A percentile compares a stretch with the other conserved stretches of the same genome.
Evolutionary conservation across 2,797 vertebrate genomes (phyloP).

Genomic region (Pipistrellus kuhlii): DNA sequence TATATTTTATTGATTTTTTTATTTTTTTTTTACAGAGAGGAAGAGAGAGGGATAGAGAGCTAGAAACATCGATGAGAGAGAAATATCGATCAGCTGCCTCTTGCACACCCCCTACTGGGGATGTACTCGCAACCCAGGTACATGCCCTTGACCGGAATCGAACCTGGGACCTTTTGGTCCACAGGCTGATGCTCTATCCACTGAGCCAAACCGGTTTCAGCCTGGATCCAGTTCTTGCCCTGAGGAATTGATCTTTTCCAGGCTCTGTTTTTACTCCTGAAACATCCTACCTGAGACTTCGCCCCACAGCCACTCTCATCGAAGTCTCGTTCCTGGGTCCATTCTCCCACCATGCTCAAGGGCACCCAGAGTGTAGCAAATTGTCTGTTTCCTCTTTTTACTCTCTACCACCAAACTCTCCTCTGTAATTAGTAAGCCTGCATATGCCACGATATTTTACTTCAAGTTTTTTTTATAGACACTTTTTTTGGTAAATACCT

Average conservation of each 20-base stretch:
- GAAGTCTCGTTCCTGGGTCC: background rate
- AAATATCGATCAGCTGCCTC: too few relatives aligned
- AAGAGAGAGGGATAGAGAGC: too few relatives aligned
- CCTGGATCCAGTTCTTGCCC: background rate
- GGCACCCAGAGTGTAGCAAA: background rate
- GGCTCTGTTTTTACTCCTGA: background rate
- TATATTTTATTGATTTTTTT: too few relatives aligned
- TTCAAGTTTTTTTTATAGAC: background rate
- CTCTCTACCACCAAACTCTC: background rate
- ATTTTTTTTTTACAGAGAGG: too few relatives aligned
- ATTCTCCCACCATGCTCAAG: background rate
- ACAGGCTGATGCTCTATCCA: too few relatives aligned
- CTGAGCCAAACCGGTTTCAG: too few relatives aligned
- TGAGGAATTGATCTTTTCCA: conserved; percentile 18
- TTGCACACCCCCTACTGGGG: too few relatives aligned
- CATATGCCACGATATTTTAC: background rate
- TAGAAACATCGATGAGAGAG: too few relatives aligned
- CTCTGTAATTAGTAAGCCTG: background rate
- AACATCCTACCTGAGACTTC: background rate
- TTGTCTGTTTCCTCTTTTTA: background rate
- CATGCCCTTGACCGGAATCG: too few relatives aligned
- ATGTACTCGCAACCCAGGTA: too few relatives aligned
- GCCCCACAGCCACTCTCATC: background rate
- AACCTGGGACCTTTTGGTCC: too few relatives aligned
- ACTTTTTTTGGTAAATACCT: background rate